Evolutionary conservation across 2,797 vertebrate species (phyloP).

Genomic region (Xerus rutilus): DNA sequence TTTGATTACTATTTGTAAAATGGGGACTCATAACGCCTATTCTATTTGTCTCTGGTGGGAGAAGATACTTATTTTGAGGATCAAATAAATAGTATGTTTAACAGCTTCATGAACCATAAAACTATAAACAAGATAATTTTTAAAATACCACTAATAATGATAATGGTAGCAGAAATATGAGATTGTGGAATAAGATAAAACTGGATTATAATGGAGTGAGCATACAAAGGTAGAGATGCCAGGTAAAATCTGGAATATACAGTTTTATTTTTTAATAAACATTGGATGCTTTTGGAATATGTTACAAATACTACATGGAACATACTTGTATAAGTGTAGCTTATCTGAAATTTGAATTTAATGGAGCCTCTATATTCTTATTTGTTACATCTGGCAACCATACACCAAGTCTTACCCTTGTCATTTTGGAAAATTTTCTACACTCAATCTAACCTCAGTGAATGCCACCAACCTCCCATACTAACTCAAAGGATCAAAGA

Average conservation of each 20-base stretch:
- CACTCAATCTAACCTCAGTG: background rate
- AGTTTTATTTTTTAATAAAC: no score
- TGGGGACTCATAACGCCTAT: background rate
- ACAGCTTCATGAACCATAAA: background rate
- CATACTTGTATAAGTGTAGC: no score
- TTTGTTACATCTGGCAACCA: background rate
- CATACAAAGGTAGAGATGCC: background rate
- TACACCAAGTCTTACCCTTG: background rate
- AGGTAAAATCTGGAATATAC: background rate
- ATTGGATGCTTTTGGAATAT: no score
- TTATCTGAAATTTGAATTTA: background rate
- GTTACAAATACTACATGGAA: background rate
- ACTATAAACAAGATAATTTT: background rate
- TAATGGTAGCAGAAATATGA: background rate
- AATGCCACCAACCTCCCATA: background rate
- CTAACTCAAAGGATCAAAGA: background rate
- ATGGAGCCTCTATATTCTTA: background rate
- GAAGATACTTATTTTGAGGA: background rate
- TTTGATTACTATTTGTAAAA: background rate
- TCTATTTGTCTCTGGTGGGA: background rate
- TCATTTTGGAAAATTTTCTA: background rate
- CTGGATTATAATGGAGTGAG: background rate
- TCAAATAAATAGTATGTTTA: background rate
- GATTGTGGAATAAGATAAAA: background rate
- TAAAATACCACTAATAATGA: background rate